A percentile compares a stretch with the other conserved stretches of the same genome.
phyloP scores from a whole-genome alignment of 1,140 invertebrate genomes.

The Phymastichus coffea region DNA sequence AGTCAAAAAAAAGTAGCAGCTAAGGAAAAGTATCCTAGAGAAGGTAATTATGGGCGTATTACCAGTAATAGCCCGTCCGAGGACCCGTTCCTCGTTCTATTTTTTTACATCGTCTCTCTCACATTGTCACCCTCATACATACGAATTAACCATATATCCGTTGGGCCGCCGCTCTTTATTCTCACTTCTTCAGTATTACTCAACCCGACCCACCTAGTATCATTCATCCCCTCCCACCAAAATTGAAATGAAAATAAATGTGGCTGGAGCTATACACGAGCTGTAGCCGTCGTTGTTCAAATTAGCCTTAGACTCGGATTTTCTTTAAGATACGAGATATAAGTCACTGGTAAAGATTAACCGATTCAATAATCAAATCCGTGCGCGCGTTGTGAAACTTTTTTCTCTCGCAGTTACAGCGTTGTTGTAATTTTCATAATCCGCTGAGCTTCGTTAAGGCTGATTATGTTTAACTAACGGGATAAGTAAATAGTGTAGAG shows the following conservation, averaged over 20 bases:
- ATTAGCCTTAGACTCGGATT: too few species aligned
- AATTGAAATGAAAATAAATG: constrained; percentile 3
- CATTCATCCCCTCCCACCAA: not conserved
- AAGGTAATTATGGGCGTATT: not conserved
- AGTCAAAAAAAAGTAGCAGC: too few species aligned
- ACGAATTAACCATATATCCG: not conserved
- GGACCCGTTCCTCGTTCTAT: not conserved
- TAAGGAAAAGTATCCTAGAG: too few species aligned
- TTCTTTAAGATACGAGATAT: too few species aligned
- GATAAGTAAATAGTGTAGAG: too few species aligned
- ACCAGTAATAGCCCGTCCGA: not conserved
- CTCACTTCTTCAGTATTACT: not conserved
- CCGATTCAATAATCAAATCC: too few species aligned
- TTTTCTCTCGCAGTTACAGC: too few species aligned
- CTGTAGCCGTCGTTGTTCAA: not conserved
- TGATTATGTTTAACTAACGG: too few species aligned
- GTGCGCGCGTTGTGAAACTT: too few species aligned
- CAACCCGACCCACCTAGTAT: not conserved
- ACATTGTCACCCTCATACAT: not conserved
- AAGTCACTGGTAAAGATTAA: too few species aligned
- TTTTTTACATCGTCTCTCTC: not conserved
- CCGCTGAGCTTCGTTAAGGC: too few species aligned
- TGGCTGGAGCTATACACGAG: not conserved
- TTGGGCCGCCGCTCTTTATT: not conserved
- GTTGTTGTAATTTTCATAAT: too few species aligned